Conservation (phyloP, 2,113 vertebrate species). For the Suricata suricatta region DNA sequence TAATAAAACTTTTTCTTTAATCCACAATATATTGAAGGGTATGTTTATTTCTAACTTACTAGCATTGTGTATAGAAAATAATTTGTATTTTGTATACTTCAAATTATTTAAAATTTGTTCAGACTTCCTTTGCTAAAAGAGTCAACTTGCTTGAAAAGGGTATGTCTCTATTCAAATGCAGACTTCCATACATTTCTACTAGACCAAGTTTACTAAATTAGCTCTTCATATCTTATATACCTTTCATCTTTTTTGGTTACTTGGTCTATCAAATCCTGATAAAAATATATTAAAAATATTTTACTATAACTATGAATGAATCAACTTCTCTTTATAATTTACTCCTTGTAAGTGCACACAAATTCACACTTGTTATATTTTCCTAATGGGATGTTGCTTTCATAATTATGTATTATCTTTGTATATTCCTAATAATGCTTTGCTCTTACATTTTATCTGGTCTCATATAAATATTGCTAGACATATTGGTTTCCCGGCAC, state of each 20-base stretch:
- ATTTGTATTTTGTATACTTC: neutral
- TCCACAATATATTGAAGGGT: neutral
- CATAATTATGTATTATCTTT: neutral
- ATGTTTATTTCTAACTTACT: neutral
- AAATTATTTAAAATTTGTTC: neutral
- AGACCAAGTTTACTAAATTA: neutral
- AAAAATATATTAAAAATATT: neutral
- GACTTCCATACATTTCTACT: neutral
- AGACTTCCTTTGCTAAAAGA: slow-evolving; percentile 1
- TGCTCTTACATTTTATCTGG: neutral
- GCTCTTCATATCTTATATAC: neutral
- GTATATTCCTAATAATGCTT: neutral
- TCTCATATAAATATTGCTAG: neutral
- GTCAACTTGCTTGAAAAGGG: neutral
- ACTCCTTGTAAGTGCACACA: neutral
- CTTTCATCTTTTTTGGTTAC: neutral
- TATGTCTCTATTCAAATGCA: neutral
- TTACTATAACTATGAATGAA: neutral
- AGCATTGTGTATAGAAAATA: neutral
- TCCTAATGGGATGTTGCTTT: neutral
- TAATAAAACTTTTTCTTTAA: slow-evolving; percentile 12
- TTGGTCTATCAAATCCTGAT: neutral
- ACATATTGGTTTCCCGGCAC: neutral
- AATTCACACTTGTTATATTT: neutral
- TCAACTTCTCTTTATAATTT: neutral